These are phyloP conservation scores for Vesta saturnalis DNA, from an alignment of 2,888 invertebrate species.

Conservation along the genomic window DNA sequence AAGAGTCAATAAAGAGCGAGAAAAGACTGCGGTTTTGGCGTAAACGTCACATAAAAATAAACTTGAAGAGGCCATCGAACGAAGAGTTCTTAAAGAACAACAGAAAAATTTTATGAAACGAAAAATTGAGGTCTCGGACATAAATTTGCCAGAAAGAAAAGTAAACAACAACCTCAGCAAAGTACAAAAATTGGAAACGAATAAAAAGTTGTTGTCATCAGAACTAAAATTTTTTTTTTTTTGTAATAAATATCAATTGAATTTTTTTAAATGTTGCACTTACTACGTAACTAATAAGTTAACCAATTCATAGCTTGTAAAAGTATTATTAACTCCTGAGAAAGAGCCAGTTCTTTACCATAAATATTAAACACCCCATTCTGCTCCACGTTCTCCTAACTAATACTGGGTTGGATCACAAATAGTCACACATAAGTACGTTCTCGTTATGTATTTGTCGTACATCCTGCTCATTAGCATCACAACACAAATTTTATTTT, in stretches of 20 bases:
- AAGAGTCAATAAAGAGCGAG: no score
- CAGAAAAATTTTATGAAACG: background rate
- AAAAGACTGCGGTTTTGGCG: no score
- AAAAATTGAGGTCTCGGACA: background rate
- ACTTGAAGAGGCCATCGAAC: no score
- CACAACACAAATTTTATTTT: no score
- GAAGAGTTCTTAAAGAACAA: background rate
- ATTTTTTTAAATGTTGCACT: background rate
- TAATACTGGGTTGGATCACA: no score
- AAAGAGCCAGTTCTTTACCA: background rate
- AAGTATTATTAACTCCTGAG: background rate
- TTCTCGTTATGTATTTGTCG: no score
- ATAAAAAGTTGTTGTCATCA: background rate
- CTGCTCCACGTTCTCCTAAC: background rate
- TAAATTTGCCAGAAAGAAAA: background rate
- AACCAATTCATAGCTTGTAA: background rate
- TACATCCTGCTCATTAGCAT: no score
- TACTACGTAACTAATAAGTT: background rate
- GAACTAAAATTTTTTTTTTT: background rate
- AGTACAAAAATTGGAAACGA: background rate
- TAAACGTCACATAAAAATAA: background rate
- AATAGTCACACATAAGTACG: no score
- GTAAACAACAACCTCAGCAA: background rate
- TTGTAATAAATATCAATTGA: background rate
- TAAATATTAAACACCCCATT: background rate